Evolutionary conservation across 2,888 invertebrate species (phyloP), one percentile per base, ranked within the genome.

Genomic region (Caenorhabditis zanzibari): DNA sequence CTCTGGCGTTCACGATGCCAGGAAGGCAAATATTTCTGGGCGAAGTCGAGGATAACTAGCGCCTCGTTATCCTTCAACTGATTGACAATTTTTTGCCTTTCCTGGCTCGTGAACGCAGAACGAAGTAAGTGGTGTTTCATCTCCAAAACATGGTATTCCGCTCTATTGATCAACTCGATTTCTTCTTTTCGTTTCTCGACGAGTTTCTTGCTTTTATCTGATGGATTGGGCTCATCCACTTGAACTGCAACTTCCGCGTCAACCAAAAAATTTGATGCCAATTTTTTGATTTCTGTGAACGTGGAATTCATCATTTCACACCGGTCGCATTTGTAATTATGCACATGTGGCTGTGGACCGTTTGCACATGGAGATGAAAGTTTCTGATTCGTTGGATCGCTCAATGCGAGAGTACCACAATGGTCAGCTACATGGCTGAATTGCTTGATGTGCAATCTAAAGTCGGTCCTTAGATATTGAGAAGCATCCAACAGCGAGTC

Each of bases 401-500:
- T 73, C 4, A 82, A 35, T 0, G 76, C 69, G 24, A 61, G 32
- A 2, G n/a, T 82, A 24, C 16, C 22, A 52, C 82, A 82, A 28
- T 82, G 82, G 38, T 79, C 82, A 10, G 77, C 22, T 19, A 82
- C 38, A 16, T 73, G 35, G 28, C 56, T 56, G 12, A 12, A 19
- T 4, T 54, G 14, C 19, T 82, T 82, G 1, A 77, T 38, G 16
- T 82, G 76, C 26, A 82, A 3, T 16, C 49, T 28, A 44, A 38
- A 82, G 24, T 82, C 82, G 0, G 64, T 66, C 22, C 72, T 7
- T 14, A 82, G n/a, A 54, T 82, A 82, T n/a, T 63, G 63, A 5
- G 26, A 9, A 0, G 59, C 59, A 52, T 79, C 71, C n/a, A 24
- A 54, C 3, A 69, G 16, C 32, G 19, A 32, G 2, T 0, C 5